Evolutionary conservation across 2,113 vertebrate species (phyloP).

Genomic region (Psilopsiagon aurifrons): DNA sequence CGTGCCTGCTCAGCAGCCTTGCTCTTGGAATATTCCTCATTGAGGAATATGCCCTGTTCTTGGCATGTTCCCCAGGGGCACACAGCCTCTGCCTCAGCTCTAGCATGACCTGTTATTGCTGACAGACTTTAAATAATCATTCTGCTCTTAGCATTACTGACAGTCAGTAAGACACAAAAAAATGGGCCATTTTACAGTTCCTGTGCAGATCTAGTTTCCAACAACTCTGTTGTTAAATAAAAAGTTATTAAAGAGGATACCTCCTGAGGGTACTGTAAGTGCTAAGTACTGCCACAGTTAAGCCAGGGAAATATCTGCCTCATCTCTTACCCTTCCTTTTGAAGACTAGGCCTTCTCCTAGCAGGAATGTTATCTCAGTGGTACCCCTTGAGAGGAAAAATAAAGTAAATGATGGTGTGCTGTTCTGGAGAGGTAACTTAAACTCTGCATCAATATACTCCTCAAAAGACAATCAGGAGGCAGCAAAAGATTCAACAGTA

Average conservation of each 20-base stretch:
- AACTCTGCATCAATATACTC: background rate
- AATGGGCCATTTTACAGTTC: background rate
- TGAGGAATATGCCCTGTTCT: background rate
- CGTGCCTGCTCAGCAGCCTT: background rate
- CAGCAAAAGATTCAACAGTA: background rate
- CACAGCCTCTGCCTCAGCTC: background rate
- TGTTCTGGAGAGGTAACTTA: background rate
- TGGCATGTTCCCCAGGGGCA: background rate
- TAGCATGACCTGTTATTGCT: background rate
- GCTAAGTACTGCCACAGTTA: background rate
- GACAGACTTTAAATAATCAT: background rate
- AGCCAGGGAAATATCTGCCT: background rate
- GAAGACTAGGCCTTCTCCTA: background rate
- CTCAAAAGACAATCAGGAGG: background rate
- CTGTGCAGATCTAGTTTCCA: background rate
- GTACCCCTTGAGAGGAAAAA: slow-evolving; percentile 9
- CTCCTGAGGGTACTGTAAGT: background rate
- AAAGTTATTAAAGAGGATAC: background rate
- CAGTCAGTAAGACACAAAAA: background rate
- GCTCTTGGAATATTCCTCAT: background rate
- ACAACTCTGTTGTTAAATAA: background rate
- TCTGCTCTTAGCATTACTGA: background rate
- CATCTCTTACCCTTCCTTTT: slow-evolving; percentile 30
- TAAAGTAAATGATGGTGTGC: background rate
- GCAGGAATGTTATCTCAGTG: slow-evolving; percentile 9